These are phyloP conservation scores for Otolemur garnettii DNA, from an alignment of 2,113 vertebrate species.

Conservation along the genomic window DNA sequence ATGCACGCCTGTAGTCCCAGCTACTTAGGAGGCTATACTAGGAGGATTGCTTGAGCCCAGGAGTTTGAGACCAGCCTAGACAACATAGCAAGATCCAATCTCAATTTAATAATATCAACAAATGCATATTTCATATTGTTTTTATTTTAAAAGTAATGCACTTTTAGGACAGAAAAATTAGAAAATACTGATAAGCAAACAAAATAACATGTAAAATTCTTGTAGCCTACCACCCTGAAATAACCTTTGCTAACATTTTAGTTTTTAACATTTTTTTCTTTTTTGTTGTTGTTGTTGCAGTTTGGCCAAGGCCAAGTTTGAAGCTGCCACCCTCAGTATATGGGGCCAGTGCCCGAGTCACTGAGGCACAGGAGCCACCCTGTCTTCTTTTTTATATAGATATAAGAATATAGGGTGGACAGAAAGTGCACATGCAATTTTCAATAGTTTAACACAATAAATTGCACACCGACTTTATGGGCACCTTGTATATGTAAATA, in stretches of 20 bases:
- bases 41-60: background rate
- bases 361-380: too few relatives aligned
- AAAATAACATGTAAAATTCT: background rate
- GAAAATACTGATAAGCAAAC: slow-evolving; percentile 6
- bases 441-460: too few relatives aligned
- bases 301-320: too few relatives aligned
- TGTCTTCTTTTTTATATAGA: background rate
- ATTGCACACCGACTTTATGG: too few relatives aligned
- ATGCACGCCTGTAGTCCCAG: background rate
- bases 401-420: background rate
- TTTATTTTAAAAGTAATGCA: background rate
- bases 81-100: background rate
- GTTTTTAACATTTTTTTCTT: background rate
- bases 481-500: background rate
- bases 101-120: too few relatives aligned
- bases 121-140: too few relatives aligned
- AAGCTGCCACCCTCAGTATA: too few relatives aligned
- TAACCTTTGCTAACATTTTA: background rate
- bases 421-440: too few relatives aligned
- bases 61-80: background rate
- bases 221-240: background rate
- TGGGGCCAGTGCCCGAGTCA: too few relatives aligned
- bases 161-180: background rate
- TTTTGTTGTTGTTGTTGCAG: too few relatives aligned
- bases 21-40: background rate